Base-by-base conservation (phyloP, 2,113 vertebrate species). In the Phalacrocorax carbo region DNA sequence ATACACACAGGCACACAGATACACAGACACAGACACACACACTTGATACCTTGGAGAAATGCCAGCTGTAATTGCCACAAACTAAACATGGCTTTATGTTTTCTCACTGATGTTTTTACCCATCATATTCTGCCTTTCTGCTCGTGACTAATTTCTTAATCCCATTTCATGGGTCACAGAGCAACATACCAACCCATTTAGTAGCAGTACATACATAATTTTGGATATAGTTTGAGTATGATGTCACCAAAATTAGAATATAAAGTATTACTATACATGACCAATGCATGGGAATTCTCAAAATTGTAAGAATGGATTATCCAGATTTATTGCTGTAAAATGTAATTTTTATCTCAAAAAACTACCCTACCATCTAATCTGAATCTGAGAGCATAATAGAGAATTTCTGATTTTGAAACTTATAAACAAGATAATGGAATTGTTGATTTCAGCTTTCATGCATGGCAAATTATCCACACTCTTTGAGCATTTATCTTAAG, bases 41-140 rank as follows among this genome's bases (percentile, higher is more conserved):
- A 51, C 34, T 79, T 55, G n/a, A 61, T 68, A 18, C 16, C 44
- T 52, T 88, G 82, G 82, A 96, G 34, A 66, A 90, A 73, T 69
- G 44, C 46, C 57, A 88, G 34, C 58, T 88, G 11, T 72, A 94
- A 95, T 76, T 87, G 93, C 62, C 48, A 73, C 77, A 93, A 88
- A 81, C 44, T 77, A 80, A 88, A 91, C 38, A 66, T 8, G 15
- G 42, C 57, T 94, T 94, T 95, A 76, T 94, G 48, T 82, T 94
- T 97, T 96, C 82, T 95, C 80, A 55, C 49, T 96, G 86, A 78
- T 79, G 49, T 25, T 89, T 90, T 93, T 94, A 44, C n/a, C n/a
- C 34, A 72, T 80, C 49, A 92, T 83, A 93, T 64, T 96, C 86
- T 93, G 91, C 68, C 85, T 93, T 95, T 87, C 81, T 97, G 86